phyloP scores from a whole-genome alignment of 2,888 invertebrate species.

The Dilophus febrilis region DNA sequence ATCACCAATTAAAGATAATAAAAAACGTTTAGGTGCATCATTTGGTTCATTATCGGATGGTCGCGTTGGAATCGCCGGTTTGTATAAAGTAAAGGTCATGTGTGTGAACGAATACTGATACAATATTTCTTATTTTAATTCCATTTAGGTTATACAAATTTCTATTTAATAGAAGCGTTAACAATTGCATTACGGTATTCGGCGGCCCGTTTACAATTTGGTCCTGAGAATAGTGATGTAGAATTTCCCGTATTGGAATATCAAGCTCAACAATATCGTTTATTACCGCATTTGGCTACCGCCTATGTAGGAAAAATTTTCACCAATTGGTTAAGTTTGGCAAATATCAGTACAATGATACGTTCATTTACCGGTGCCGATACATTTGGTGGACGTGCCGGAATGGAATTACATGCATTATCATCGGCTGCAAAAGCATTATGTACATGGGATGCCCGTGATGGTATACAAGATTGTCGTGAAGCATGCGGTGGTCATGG shows the following conservation, averaged over 20 bases:
- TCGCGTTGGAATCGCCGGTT: conserved; percentile 53
- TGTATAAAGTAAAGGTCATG: too few relatives aligned
- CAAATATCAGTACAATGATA: conserved; percentile 32
- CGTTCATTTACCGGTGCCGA: conserved; percentile 30
- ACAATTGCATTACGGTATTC: conserved; percentile 77
- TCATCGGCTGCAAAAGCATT: conserved; percentile 61
- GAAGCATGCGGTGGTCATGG: conserved; percentile 95
- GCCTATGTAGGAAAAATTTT: conserved; percentile 45
- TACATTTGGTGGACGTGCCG: conserved; percentile 26
- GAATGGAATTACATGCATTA: conserved; percentile 59
- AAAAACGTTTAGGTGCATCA: conserved; percentile 68
- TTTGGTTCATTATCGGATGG: conserved; percentile 70
- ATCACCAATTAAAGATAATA: conserved; percentile 63
- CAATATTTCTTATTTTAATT: too few relatives aligned
- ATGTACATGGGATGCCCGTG: conserved; percentile 69
- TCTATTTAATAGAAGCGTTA: conserved; percentile 51
- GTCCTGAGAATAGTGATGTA: conserved; percentile 40
- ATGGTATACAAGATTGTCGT: conserved; percentile 80
- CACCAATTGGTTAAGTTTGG: conserved; percentile 36
- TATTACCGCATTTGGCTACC: conserved; percentile 58
- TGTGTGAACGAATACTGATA: too few relatives aligned
- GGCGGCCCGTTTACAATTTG: conserved; percentile 75
- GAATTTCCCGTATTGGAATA: conserved; percentile 84
- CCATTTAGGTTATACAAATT: too few relatives aligned
- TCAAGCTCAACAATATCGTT: conserved; percentile 65